Evolutionary conservation across 2,113 vertebrate genomes (phyloP).

Genomic region (Melanerpes formicivorus): DNA sequence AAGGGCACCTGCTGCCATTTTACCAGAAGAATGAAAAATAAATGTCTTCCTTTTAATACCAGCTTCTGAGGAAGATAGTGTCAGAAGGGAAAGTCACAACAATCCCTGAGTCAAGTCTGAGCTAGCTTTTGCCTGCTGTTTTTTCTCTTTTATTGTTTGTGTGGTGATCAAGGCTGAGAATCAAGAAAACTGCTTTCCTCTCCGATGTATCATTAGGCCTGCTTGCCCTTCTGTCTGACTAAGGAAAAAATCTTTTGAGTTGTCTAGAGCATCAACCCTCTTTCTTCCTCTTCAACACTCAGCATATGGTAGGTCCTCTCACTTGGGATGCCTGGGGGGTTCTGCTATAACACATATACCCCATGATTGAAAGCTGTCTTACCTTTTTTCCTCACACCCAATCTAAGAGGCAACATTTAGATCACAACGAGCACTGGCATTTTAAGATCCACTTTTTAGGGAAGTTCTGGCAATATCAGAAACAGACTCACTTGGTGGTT

Average conservation of each 20-base stretch:
- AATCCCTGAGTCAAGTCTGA: background rate
- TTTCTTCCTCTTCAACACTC: background rate
- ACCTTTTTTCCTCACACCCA: background rate
- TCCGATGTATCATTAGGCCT: background rate
- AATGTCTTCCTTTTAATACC: background rate
- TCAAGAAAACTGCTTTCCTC: background rate
- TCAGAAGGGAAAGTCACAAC: background rate
- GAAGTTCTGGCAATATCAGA: conserved; percentile 4
- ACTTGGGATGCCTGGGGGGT: background rate
- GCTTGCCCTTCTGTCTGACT: background rate
- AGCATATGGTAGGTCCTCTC: background rate
- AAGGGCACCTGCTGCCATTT: background rate
- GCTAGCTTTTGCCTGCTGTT: background rate
- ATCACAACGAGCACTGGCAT: background rate
- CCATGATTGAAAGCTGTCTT: background rate
- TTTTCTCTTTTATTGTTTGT: background rate
- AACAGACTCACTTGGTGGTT: background rate
- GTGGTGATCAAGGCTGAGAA: background rate
- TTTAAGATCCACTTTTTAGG: background rate
- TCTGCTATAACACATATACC: background rate
- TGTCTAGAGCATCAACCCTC: background rate
- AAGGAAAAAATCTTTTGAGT: background rate
- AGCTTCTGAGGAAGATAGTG: background rate
- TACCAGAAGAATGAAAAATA: background rate
- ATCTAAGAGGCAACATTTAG: background rate